These are phyloP conservation scores for Ceyx cyanopectus DNA, from an alignment of 2,113 vertebrate species.

Conservation along the genomic window DNA sequence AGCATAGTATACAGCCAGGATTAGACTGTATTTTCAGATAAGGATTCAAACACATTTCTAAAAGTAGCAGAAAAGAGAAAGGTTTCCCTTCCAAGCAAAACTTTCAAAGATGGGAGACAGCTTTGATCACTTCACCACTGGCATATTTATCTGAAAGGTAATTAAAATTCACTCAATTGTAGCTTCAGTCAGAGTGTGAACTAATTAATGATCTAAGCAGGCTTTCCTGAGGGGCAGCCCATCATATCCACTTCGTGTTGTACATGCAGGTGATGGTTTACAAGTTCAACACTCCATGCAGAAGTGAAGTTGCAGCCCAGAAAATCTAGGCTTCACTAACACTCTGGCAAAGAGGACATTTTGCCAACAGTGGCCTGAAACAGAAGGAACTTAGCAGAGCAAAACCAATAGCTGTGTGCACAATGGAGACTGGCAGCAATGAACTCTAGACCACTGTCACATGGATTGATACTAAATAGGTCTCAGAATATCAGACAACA, in stretches of 20 bases:
- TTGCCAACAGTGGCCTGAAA: background rate
- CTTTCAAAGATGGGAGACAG: background rate
- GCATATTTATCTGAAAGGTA: constrained; percentile 22
- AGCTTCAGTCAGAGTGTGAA: background rate
- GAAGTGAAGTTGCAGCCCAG: background rate
- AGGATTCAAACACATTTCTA: background rate
- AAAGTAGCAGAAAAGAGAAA: background rate
- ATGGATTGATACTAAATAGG: background rate
- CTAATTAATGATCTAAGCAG: constrained; percentile 44
- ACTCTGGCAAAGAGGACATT: accelerated
- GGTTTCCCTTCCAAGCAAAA: background rate
- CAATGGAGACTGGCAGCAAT: background rate
- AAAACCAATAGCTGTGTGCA: background rate
- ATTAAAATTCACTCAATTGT: constrained; percentile 59
- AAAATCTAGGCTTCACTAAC: background rate
- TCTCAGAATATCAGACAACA: accelerated
- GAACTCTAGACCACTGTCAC: background rate
- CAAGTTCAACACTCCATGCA: background rate
- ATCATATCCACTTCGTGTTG: background rate
- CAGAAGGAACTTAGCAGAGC: background rate
- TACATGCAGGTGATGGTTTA: background rate
- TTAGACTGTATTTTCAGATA: background rate
- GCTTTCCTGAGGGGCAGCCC: constrained; percentile 12
- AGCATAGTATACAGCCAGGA: background rate
- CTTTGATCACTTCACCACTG: background rate